Evolutionary conservation across 2,888 invertebrate species (phyloP), one percentile per base, ranked within the genome.

Genomic region (Lasioglossum morio): DNA sequence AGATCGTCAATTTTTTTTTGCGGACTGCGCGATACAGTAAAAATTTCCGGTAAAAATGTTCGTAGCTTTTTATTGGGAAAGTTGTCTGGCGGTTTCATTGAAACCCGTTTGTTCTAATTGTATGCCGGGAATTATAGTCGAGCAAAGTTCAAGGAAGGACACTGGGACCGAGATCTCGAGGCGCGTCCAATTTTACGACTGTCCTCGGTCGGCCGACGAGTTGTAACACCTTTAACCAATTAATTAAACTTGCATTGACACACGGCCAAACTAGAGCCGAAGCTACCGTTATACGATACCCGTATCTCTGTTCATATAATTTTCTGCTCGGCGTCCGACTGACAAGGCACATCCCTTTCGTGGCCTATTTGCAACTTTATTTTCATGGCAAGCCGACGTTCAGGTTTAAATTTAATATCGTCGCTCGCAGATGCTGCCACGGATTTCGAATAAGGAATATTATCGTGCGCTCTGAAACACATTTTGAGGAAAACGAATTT

Each of bases 191-290:
- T 85, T 83, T 88, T 83, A 79, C 77, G 60, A 73, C 70, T 72
- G 82, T 80, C 75, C 80, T 75, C 74, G 79, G 66, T 66, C 7
- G 34, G 40, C 27, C n/a, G 37, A 53, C 53, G 72, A 27, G 37
- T 40, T 60, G 60, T 43, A 74, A 83, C 82, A 74, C 79, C 82
- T 76, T 77, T n/a, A n/a, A 79, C 19, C 43, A 14, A 85, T 90
- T 85, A 89, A 87, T 90, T 84, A 85, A 37, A 23, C 81, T 72
- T 72, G 40, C 77, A 81, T 87, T 87, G 89, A 86, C 83, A 46
- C 75, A 57, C 46, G 14, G 88, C 89, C 89, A 84, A 81, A 80
- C 80, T 60, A 78, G 69, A 73, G 40, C 72, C 73, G 69, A 75
- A 73, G 34, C 34, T 72, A 16, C 16, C 27, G 60, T 34, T 74